Conservation (phyloP, 2,888 invertebrate species). For the Eugnorisma glareosa region DNA sequence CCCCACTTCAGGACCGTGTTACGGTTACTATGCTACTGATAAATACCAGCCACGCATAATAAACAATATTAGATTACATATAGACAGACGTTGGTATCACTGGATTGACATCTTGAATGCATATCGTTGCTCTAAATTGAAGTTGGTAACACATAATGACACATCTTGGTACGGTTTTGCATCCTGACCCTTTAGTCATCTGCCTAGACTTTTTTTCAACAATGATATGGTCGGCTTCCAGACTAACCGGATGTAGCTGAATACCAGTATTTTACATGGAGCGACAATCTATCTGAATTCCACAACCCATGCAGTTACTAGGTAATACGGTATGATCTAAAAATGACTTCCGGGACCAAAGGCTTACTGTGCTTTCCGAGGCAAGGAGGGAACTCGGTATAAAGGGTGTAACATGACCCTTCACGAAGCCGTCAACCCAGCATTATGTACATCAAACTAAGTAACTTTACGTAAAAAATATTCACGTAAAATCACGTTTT, state of each 20-base stretch:
- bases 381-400: not conserved
- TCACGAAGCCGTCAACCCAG: too few species aligned
- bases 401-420: too few species aligned
- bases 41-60: conserved; percentile 14
- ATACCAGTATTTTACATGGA: not conserved
- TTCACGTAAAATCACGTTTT: too few species aligned
- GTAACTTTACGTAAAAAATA: too few species aligned
- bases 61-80: conserved; percentile 49
- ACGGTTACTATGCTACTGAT: conserved; percentile 40
- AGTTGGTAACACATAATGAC: conserved; percentile 31
- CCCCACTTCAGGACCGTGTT: conserved; percentile 36
- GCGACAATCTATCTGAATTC: not conserved
- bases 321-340: not conserved
- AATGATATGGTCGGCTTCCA: not conserved
- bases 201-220: not conserved
- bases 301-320: not conserved
- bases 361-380: not conserved
- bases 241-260: not conserved
- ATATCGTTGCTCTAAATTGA: conserved; percentile 34
- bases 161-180: conserved; percentile 13
- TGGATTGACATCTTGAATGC: conserved; percentile 47
- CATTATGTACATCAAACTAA: too few species aligned
- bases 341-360: not conserved
- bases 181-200: not conserved
- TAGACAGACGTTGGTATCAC: conserved; percentile 29